A percentile compares a stretch with the other conserved stretches of the same genome.
Conservation (phyloP, 2,888 invertebrate genomes). For the Petrophora chlorosata region DNA sequence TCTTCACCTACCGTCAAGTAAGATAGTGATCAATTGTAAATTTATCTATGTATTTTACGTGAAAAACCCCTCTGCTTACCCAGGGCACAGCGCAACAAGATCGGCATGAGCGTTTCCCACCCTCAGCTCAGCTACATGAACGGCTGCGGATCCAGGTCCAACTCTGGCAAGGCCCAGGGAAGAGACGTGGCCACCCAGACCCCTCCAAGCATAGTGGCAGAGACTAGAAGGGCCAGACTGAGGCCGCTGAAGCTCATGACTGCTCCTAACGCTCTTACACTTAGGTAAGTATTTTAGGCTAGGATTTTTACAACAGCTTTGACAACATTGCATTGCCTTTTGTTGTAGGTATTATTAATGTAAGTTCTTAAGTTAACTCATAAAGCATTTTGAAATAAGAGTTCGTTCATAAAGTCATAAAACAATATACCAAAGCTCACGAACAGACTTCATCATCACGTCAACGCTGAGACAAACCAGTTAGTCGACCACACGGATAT, state of each 20-base stretch:
- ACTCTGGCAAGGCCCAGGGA: conserved; percentile 58
- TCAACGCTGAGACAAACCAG: no score
- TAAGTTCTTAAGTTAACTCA: no score
- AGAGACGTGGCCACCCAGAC: conserved; percentile 89
- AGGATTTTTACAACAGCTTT: no score
- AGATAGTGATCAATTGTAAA: no score
- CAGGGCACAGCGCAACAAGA: conserved; percentile 73
- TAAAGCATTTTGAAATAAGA: no score
- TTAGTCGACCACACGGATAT: no score
- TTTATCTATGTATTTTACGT: neutral
- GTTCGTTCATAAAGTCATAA: no score
- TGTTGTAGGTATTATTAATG: no score
- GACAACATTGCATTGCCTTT: no score
- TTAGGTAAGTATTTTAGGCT: conserved; percentile 64
- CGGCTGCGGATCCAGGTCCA: conserved; percentile 67
- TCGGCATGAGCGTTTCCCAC: conserved; percentile 83
- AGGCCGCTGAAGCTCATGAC: conserved; percentile 69
- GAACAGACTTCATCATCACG: no score
- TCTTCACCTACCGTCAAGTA: no score
- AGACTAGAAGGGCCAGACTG: conserved; percentile 79
- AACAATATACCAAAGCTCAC: no score
- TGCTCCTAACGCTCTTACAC: conserved; percentile 68
- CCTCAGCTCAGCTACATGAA: conserved; percentile 85
- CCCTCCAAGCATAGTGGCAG: conserved; percentile 87
- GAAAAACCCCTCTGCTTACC: neutral